These are phyloP conservation scores for Sceloporus tristichus DNA, from an alignment of 2,113 vertebrate species.

Conservation along the genomic window DNA sequence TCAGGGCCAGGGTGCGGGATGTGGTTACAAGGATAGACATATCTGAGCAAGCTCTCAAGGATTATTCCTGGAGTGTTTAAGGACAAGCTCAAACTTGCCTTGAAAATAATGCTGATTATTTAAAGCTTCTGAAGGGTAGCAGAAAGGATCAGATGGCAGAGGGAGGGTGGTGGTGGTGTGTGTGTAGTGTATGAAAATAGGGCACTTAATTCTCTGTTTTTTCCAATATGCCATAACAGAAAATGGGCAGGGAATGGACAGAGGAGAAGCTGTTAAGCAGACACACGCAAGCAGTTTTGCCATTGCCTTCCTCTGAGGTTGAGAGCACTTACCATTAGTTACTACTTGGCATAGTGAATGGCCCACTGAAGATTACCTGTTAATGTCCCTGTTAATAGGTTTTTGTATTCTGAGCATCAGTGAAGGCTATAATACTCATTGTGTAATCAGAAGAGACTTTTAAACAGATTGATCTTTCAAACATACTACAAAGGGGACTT, in stretches of 20 bases:
- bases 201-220: slow-evolving; percentile 68
- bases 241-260: slow-evolving; percentile 61
- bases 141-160: slow-evolving; percentile 69
- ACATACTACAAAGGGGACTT: background rate
- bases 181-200: slow-evolving; percentile 62
- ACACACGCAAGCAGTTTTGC: slow-evolving; percentile 53
- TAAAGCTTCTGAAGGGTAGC: slow-evolving; percentile 63
- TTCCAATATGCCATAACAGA: slow-evolving; percentile 55
- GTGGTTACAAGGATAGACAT: slow-evolving; percentile 47
- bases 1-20: slow-evolving; percentile 20
- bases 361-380: background rate
- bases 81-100: slow-evolving; percentile 74
- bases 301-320: no score
- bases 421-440: slow-evolving; percentile 50
- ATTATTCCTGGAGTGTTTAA: slow-evolving; percentile 75
- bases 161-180: slow-evolving; percentile 50
- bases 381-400: background rate
- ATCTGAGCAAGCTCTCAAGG: slow-evolving; percentile 63
- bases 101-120: slow-evolving; percentile 73
- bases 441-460: slow-evolving; percentile 26
- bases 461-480: background rate
- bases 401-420: slow-evolving; percentile 15
- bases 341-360: slow-evolving; percentile 46
- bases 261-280: slow-evolving; percentile 29
- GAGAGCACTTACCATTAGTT: slow-evolving; percentile 52